These are phyloP conservation scores for Psittacus erithacus DNA, from an alignment of 2,113 vertebrate species.

Conservation along the genomic window DNA sequence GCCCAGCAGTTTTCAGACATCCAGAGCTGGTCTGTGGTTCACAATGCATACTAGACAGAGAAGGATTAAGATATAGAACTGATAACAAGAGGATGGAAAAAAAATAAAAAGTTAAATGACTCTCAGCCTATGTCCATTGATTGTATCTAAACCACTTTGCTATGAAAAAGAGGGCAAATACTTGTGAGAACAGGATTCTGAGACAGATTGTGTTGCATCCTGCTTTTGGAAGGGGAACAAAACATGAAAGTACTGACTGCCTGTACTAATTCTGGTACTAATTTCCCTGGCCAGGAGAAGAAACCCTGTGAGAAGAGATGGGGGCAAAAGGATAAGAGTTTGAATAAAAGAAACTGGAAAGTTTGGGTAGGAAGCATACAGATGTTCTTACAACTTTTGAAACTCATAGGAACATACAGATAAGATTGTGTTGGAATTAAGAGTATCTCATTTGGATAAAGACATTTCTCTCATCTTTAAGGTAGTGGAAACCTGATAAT, in stretches of 20 bases:
- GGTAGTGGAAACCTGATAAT: background rate
- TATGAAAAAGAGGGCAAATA: background rate
- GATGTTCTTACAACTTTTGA: background rate
- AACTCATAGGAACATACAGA: background rate
- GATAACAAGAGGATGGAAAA: constrained; percentile 33
- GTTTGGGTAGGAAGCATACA: background rate
- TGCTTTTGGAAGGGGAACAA: background rate
- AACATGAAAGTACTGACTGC: background rate
- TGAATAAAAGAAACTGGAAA: background rate
- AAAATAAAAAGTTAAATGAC: background rate
- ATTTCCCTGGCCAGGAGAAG: background rate
- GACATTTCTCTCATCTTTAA: background rate
- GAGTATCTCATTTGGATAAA: background rate
- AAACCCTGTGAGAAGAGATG: background rate
- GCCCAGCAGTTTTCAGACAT: constrained; percentile 18
- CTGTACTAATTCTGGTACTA: background rate
- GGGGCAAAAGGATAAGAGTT: background rate
- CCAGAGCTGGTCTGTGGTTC: constrained; percentile 37
- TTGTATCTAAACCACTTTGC: background rate
- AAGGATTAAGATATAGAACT: constrained; percentile 48
- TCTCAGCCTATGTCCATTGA: background rate
- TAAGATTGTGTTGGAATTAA: background rate
- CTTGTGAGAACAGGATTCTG: background rate
- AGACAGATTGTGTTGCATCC: background rate
- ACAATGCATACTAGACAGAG: constrained; percentile 59